Conservation (phyloP, 2,888 invertebrate genomes). For the Lepeophtheirus nordmannii region DNA sequence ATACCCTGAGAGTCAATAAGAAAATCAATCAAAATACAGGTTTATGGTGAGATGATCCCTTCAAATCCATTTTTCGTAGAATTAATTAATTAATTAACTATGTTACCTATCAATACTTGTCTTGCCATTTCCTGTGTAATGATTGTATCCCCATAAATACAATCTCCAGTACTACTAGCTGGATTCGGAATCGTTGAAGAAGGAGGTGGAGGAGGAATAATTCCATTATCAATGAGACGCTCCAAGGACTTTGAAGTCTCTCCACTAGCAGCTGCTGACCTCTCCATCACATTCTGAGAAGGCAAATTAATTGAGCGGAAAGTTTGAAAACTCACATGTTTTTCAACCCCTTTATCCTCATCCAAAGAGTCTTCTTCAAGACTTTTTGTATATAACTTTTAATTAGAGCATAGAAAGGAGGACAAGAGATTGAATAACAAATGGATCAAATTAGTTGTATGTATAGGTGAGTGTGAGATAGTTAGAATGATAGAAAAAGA, state of each 20-base stretch:
- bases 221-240: slow-evolving; percentile 42
- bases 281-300: not conserved
- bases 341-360: not conserved
- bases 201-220: not conserved
- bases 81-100: no score
- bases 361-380: not conserved
- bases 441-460: no score
- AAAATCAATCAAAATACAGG: no score
- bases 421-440: no score
- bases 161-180: not conserved
- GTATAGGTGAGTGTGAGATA: no score
- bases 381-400: no score
- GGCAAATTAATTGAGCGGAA: not conserved
- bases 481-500: no score
- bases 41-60: no score
- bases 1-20: no score
- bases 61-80: no score
- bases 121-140: slow-evolving; percentile 22
- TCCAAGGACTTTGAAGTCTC: slow-evolving; percentile 36
- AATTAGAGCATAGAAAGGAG: no score
- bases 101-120: slow-evolving; percentile 24
- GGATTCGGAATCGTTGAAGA: not conserved
- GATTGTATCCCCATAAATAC: not conserved
- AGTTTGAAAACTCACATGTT: not conserved
- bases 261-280: not conserved